Evolutionary conservation across 2,888 invertebrate species (phyloP).

Genomic region (Agriopis marginaria): DNA sequence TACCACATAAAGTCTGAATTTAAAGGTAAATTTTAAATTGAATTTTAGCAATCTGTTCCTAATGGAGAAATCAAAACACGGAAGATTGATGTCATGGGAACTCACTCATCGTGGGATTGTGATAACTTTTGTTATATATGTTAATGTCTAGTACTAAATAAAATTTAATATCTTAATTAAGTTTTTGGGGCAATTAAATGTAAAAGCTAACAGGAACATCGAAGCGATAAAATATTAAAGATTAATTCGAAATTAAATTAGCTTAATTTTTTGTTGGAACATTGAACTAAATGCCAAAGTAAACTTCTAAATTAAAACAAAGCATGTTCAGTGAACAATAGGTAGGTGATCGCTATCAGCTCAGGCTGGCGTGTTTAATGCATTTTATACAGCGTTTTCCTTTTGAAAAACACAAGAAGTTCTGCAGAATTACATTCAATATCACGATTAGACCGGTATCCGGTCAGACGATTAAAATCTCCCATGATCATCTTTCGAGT

Average conservation of each 20-base stretch:
- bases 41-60: slow-evolving; percentile 70
- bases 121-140: slow-evolving; percentile 52
- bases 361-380: slow-evolving; percentile 12
- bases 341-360: slow-evolving; percentile 22
- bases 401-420: slow-evolving; percentile 10
- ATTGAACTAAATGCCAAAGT: slow-evolving; percentile 3
- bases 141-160: slow-evolving; percentile 3
- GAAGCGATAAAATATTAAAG: slow-evolving; percentile 3
- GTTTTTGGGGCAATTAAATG: not conserved
- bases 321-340: slow-evolving; percentile 26
- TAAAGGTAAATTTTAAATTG: slow-evolving; percentile 12
- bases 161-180: not conserved
- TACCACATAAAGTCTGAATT: slow-evolving; percentile 39
- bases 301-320: slow-evolving; percentile 22
- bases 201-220: not conserved
- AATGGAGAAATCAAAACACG: slow-evolving; percentile 79
- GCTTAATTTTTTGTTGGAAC: not conserved
- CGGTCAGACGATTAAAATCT: slow-evolving; percentile 11
- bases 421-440: slow-evolving; percentile 17
- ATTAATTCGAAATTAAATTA: not conserved
- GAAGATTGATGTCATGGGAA: slow-evolving; percentile 81
- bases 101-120: slow-evolving; percentile 66
- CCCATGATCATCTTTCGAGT: slow-evolving; percentile 16
- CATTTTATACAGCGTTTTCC: slow-evolving; percentile 17
- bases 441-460: slow-evolving; percentile 14